phyloP scores from a whole-genome alignment of 2,888 invertebrate species.

The Bedellia somnulentella region DNA sequence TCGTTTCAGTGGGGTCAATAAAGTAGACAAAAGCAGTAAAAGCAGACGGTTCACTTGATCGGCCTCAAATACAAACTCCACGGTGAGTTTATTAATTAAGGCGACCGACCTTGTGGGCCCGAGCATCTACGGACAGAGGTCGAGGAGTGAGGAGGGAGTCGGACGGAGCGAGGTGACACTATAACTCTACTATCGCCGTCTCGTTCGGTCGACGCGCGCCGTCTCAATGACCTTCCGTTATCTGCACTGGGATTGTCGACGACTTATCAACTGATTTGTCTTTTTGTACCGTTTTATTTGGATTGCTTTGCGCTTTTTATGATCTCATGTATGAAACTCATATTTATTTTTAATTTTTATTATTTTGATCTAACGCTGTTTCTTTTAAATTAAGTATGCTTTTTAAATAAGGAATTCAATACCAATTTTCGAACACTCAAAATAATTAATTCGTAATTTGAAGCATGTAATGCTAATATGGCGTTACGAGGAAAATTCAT shows the following conservation, averaged over 20 bases:
- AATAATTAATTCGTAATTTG: too few relatives aligned
- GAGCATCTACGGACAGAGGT: conserved; percentile 39
- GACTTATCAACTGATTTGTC: conserved; percentile 13
- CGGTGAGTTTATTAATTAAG: conserved; percentile 61
- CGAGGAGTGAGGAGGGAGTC: conserved; percentile 18
- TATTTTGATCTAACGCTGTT: not conserved
- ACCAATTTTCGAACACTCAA: too few relatives aligned
- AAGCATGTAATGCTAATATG: too few relatives aligned
- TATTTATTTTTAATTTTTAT: not conserved
- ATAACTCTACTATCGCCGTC: conserved; percentile 14
- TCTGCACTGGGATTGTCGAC: conserved; percentile 39
- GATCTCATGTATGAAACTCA: conserved; percentile 4
- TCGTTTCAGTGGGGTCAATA: conserved; percentile 42
- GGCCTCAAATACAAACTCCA: conserved; percentile 53
- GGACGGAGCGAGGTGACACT: conserved; percentile 27
- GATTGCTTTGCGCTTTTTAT: not conserved
- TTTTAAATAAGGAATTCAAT: too few relatives aligned
- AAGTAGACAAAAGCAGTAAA: conserved; percentile 55
- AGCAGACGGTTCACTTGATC: conserved; percentile 50
- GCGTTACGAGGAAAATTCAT: conserved; percentile 55
- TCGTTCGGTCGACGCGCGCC: conserved; percentile 33
- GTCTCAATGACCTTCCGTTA: conserved; percentile 57
- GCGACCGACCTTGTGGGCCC: conserved; percentile 56
- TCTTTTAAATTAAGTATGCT: too few relatives aligned
- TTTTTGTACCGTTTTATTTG: conserved; percentile 5